Percentiles rank a stretch among this genome's conserved stretches.
Evolutionary conservation across 2,113 vertebrate species (phyloP).

Genomic region (Otolemur garnettii): DNA sequence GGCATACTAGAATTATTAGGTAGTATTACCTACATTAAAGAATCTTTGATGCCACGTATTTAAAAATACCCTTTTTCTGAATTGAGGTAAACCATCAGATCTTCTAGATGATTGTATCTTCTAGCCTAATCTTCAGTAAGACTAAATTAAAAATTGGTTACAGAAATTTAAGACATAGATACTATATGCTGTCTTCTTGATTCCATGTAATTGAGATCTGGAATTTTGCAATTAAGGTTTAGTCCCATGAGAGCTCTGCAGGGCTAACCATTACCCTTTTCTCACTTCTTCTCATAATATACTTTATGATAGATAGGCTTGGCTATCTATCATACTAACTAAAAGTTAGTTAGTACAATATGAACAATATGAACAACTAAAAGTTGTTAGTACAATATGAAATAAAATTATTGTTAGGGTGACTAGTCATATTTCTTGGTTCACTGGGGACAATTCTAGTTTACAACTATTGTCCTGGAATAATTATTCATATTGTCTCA

Average conservation of each 20-base stretch:
- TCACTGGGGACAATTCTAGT: background rate
- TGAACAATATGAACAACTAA: no score
- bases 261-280: background rate
- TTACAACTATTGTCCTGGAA: constrained; percentile 7
- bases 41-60: background rate
- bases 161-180: background rate
- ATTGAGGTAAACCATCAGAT: background rate
- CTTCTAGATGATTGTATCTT: background rate
- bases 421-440: background rate
- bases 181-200: background rate
- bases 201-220: background rate
- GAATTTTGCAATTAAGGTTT: constrained; percentile 19
- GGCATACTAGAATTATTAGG: background rate
- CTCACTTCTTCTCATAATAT: background rate
- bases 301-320: background rate
- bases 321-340: no score
- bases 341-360: constrained; percentile 47
- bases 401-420: constrained; percentile 36
- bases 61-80: constrained; percentile 10
- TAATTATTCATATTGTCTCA: constrained; percentile 14
- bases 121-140: background rate
- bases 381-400: constrained; percentile 45
- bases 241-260: background rate
- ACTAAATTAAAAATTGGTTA: constrained; percentile 17
- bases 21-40: background rate